Evolutionary conservation across 1,140 invertebrate genomes (phyloP).

Genomic region (Euschistus heros): DNA sequence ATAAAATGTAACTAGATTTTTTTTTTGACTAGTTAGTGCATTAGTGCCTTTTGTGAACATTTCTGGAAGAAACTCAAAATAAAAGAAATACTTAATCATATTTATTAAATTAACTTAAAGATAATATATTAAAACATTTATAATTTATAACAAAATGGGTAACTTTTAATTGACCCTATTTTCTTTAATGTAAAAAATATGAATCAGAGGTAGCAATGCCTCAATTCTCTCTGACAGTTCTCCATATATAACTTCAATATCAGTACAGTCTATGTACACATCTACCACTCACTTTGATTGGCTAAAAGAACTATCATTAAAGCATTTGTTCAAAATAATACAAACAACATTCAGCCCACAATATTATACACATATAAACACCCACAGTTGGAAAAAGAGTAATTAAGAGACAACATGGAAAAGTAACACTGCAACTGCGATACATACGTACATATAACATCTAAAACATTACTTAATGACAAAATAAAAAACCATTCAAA

Average conservation of each 20-base stretch:
- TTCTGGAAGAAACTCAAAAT: constrained; percentile 14
- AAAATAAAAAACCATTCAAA: constrained; percentile 6
- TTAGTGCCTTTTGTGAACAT: constrained; percentile 15
- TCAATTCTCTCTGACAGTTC: neutral
- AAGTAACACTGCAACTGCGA: neutral
- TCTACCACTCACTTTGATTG: neutral
- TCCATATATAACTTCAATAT: constrained; percentile 7
- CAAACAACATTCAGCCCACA: constrained; percentile 7
- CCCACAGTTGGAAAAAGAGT: neutral
- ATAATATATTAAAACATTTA: constrained; percentile 10
- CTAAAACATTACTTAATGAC: neutral
- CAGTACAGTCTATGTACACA: constrained; percentile 10
- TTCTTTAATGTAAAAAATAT: constrained; percentile 9
- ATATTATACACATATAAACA: constrained; percentile 7
- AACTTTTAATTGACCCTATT: constrained; percentile 23
- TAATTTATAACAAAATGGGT: constrained; percentile 20
- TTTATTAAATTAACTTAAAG: constrained; percentile 1
- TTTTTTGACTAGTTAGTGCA: constrained; percentile 14
- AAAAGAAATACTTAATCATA: constrained; percentile 9
- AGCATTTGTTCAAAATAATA: neutral
- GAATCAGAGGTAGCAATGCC: constrained; percentile 2
- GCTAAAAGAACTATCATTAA: neutral
- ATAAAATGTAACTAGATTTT: constrained; percentile 6
- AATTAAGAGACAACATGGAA: neutral
- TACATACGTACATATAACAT: neutral